These are phyloP conservation scores for Nebria salina DNA, from an alignment of 2,888 invertebrate species.

Conservation along the genomic window DNA sequence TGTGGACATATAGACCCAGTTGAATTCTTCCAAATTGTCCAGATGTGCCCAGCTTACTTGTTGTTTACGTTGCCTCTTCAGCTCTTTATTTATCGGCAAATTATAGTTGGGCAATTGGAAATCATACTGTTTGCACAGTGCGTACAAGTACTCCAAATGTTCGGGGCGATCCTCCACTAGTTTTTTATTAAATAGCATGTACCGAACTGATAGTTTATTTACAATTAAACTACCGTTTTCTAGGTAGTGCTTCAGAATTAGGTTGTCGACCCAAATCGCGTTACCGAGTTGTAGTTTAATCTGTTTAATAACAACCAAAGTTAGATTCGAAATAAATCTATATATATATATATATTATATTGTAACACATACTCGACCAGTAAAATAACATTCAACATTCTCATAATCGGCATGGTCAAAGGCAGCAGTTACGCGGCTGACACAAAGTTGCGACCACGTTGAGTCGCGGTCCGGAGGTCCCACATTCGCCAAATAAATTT, in stretches of 20 bases:
- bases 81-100: slow-evolving; percentile 3
- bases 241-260: slow-evolving; percentile 67
- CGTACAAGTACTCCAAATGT: slow-evolving; percentile 64
- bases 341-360: too few relatives aligned
- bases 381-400: slow-evolving; percentile 24
- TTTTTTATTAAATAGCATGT: slow-evolving; percentile 63
- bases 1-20: slow-evolving; percentile 62
- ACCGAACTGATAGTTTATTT: slow-evolving; percentile 66
- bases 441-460: slow-evolving; percentile 49
- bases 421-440: too few relatives aligned
- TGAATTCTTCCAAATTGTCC: slow-evolving; percentile 58
- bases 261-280: slow-evolving; percentile 72
- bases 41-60: slow-evolving; percentile 64
- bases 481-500: slow-evolving; percentile 53
- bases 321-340: not conserved
- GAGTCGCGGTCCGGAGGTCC: slow-evolving; percentile 57
- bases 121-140: slow-evolving; percentile 61
- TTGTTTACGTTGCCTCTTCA: not conserved
- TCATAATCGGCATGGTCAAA: slow-evolving; percentile 3
- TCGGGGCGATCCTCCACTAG: slow-evolving; percentile 62
- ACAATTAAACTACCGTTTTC: slow-evolving; percentile 54
- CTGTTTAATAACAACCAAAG: slow-evolving; percentile 51
- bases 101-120: slow-evolving; percentile 55
- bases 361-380: slow-evolving; percentile 22
- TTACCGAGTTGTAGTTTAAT: slow-evolving; percentile 69